These are phyloP conservation scores for Clepsis dumicolana DNA, from an alignment of 2,888 invertebrate species.

Conservation along the genomic window DNA sequence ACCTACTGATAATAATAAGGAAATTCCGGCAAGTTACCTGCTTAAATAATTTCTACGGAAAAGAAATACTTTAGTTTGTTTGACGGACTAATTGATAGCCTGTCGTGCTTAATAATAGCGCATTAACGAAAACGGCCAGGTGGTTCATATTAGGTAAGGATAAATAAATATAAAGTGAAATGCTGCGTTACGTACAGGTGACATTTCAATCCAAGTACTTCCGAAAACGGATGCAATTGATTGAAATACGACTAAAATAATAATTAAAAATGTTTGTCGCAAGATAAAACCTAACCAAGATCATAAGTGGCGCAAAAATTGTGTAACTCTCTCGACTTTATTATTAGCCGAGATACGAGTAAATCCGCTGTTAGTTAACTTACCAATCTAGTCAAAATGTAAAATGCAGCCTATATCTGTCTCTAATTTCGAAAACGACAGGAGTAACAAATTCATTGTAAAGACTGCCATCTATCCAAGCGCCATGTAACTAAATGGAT, in stretches of 20 bases:
- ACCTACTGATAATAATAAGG: slow-evolving; percentile 13
- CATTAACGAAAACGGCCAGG: background rate
- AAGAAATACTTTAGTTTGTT: background rate
- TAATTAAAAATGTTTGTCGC: too few species aligned
- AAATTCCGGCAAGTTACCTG: slow-evolving; percentile 16
- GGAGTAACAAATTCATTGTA: background rate
- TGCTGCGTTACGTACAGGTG: background rate
- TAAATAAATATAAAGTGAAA: background rate
- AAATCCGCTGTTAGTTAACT: too few species aligned
- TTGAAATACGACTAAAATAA: background rate
- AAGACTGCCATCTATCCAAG: slow-evolving; percentile 27
- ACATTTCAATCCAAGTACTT: background rate
- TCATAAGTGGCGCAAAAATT: too few species aligned
- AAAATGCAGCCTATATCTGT: background rate
- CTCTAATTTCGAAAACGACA: background rate
- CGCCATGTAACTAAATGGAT: background rate
- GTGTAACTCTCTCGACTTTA: too few species aligned
- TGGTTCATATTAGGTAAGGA: background rate
- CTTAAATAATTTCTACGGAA: slow-evolving; percentile 10
- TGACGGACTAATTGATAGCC: background rate
- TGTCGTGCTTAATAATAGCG: background rate
- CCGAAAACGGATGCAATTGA: background rate
- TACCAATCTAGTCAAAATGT: too few species aligned
- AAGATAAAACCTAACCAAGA: too few species aligned
- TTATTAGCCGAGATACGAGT: too few species aligned